Evolutionary conservation across 2,113 vertebrate genomes (phyloP).

Genomic region (Hymenochirus boettgeri): DNA sequence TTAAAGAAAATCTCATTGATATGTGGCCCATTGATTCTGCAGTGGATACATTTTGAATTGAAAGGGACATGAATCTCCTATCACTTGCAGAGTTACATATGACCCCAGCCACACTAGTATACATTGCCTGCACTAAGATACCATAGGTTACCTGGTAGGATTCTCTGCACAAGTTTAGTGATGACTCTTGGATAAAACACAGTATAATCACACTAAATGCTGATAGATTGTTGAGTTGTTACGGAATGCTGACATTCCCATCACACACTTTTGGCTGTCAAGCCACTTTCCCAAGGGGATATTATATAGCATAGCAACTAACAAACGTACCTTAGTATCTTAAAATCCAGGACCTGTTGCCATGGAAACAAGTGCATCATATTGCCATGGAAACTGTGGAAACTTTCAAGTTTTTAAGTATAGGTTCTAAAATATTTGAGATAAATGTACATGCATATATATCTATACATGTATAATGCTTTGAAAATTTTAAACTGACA

Average conservation of each 20-base stretch:
- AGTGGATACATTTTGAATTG: no score
- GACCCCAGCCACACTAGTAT: no score
- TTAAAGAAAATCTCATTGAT: no score
- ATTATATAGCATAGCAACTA: slow-evolving; percentile 32
- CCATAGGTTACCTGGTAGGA: no score
- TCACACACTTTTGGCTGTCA: slow-evolving; percentile 30
- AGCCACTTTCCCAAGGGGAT: slow-evolving; percentile 30
- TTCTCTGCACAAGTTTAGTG: no score
- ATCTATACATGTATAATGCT: background rate
- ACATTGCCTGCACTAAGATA: no score
- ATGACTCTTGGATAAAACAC: no score
- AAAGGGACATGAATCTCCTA: no score
- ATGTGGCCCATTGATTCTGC: no score
- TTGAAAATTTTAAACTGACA: background rate
- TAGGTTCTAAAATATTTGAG: slow-evolving; percentile 10
- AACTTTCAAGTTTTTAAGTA: slow-evolving; percentile 64
- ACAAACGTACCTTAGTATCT: slow-evolving; percentile 44
- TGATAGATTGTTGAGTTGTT: background rate
- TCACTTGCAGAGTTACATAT: no score
- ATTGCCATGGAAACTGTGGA: slow-evolving; percentile 66
- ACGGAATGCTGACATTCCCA: slow-evolving; percentile 19
- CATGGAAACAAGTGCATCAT: slow-evolving; percentile 74
- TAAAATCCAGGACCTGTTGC: slow-evolving; percentile 66
- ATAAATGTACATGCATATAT: slow-evolving; percentile 7
- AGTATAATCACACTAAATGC: background rate